Conservation (phyloP, 2,888 invertebrate genomes). For the Apodemia hepburni region DNA sequence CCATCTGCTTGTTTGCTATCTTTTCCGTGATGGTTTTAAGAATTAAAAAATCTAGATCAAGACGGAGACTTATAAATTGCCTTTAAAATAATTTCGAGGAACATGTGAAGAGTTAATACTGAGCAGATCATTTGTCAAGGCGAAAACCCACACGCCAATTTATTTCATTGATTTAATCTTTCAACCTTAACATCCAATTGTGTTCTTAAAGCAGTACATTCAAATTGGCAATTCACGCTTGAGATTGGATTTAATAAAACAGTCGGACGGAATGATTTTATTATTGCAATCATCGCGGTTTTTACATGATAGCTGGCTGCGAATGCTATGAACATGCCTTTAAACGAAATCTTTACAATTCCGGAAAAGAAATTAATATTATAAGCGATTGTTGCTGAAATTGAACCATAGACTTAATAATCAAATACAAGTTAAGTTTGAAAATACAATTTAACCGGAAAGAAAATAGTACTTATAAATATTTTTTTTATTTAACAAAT, state of each 20-base stretch:
- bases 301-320: background rate
- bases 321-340: background rate
- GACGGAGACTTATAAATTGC: background rate
- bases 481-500: too few relatives aligned
- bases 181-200: slow-evolving; percentile 2
- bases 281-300: background rate
- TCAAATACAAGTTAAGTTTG: too few relatives aligned
- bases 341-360: too few relatives aligned
- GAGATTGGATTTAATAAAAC: slow-evolving; percentile 1
- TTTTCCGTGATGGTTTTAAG: too few relatives aligned
- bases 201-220: background rate
- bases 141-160: slow-evolving; percentile 38
- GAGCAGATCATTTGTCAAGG: slow-evolving; percentile 27
- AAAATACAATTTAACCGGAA: too few relatives aligned
- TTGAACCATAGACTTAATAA: too few relatives aligned
- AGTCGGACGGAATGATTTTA: background rate
- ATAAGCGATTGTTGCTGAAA: too few relatives aligned
- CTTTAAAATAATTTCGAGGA: slow-evolving; percentile 8
- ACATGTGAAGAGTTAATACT: slow-evolving; percentile 22
- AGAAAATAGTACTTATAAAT: too few relatives aligned
- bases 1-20: too few relatives aligned
- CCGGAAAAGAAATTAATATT: too few relatives aligned
- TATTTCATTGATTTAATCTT: slow-evolving; percentile 32
- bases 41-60: background rate
- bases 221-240: slow-evolving; percentile 1